Evolutionary conservation across 2,888 invertebrate species (phyloP).

Genomic region (Trachelus iudaicus): DNA sequence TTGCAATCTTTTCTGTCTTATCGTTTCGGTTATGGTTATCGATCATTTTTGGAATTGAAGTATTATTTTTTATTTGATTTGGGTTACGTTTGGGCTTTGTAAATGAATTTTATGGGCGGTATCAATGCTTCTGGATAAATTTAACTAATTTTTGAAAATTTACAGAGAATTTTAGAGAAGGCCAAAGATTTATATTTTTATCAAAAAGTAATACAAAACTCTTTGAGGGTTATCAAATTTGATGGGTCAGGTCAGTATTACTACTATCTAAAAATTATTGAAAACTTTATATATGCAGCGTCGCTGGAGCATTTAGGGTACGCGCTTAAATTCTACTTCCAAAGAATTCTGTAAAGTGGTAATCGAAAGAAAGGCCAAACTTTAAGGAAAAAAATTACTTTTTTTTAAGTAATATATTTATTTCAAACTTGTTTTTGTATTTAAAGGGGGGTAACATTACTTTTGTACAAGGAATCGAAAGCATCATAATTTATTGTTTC

Average conservation of each 20-base stretch:
- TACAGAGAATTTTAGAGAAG: neutral
- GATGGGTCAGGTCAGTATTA: no score
- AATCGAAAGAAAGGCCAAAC: conserved; percentile 19
- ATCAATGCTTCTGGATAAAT: neutral
- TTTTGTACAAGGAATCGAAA: neutral
- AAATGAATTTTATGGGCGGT: neutral
- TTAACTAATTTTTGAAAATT: neutral
- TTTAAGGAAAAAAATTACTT: neutral
- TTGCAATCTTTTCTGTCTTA: neutral
- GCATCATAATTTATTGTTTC: neutral
- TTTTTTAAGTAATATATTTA: neutral
- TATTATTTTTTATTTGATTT: neutral
- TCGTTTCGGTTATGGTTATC: neutral
- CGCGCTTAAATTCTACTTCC: neutral
- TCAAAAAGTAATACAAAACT: neutral
- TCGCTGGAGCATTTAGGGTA: no score
- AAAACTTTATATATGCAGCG: neutral
- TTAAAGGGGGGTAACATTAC: neutral
- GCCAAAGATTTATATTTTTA: neutral
- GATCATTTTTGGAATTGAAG: neutral
- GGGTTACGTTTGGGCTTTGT: neutral
- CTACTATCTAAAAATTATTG: no score
- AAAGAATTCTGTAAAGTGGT: conserved; percentile 37
- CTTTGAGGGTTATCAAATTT: no score
- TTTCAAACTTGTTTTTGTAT: neutral